Evolutionary conservation across 2,113 vertebrate species (phyloP).

Genomic region (Ursus arctos): DNA sequence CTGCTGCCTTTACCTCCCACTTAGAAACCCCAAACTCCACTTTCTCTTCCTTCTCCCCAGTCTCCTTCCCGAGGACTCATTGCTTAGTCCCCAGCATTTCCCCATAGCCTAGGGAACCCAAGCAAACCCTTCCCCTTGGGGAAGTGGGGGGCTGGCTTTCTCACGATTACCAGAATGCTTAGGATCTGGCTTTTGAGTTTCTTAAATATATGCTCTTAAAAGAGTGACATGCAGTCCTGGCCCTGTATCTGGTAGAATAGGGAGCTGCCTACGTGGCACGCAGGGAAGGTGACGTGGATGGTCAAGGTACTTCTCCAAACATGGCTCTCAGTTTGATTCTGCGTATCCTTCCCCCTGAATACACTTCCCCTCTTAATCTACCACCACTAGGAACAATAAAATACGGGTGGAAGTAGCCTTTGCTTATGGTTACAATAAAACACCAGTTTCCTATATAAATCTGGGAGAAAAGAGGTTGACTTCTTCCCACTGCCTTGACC

Average conservation of each 20-base stretch:
- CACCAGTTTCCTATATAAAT: not conserved
- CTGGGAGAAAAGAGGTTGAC: not conserved
- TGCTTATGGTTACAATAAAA: not conserved
- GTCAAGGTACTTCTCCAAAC: not conserved
- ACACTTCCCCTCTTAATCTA: no score
- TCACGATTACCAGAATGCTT: not conserved
- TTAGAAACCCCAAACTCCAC: not conserved
- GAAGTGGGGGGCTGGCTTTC: not conserved
- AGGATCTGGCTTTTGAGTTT: not conserved
- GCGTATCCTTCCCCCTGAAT: not conserved
- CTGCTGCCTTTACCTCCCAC: not conserved
- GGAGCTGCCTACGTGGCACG: accelerated
- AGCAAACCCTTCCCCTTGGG: not conserved
- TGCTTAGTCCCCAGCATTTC: not conserved
- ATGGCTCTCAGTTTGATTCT: not conserved
- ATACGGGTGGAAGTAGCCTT: not conserved
- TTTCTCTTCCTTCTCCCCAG: not conserved
- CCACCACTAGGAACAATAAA: not conserved
- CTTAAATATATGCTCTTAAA: not conserved
- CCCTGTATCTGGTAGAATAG: accelerated
- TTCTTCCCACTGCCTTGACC: not conserved
- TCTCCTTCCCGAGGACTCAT: accelerated
- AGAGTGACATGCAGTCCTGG: not conserved
- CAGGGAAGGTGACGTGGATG: not conserved
- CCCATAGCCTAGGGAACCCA: no score